A percentile compares a stretch with the other conserved stretches of the same genome.
phyloP scores from a whole-genome alignment of 2,888 invertebrate species.

The Penaeus monodon region DNA sequence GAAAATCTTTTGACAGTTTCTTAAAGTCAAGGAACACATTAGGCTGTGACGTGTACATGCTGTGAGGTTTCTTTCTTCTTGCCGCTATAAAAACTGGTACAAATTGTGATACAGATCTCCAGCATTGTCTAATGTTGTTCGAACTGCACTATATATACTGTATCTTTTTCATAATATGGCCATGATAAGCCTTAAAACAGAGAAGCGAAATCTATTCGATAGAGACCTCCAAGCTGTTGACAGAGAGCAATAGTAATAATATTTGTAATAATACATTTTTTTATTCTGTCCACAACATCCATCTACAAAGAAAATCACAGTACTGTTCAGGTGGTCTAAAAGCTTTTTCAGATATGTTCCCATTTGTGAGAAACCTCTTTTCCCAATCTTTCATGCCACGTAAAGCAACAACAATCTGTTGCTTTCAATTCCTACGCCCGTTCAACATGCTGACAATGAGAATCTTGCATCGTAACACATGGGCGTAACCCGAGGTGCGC shows the following conservation, averaged over 20 bases:
- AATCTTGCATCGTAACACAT: background rate
- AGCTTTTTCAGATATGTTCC: background rate
- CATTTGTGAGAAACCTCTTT: background rate
- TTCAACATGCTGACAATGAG: background rate
- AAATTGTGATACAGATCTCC: conserved; percentile 29
- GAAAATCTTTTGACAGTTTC: conserved; percentile 17
- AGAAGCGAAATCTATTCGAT: conserved; percentile 17
- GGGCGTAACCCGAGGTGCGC: background rate
- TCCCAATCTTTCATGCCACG: conserved; percentile 14
- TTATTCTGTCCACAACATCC: conserved; percentile 22
- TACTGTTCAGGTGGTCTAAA: background rate
- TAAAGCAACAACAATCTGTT: conserved; percentile 18
- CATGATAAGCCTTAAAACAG: conserved; percentile 24
- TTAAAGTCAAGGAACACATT: conserved; percentile 22
- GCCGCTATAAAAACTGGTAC: conserved; percentile 3
- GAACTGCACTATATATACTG: conserved; percentile 12
- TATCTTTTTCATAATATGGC: conserved; percentile 6
- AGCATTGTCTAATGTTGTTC: conserved; percentile 24
- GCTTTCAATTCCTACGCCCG: conserved; percentile 19
- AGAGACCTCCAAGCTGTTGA: conserved; percentile 11
- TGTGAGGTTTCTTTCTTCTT: conserved; percentile 8
- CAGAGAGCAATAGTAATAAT: background rate
- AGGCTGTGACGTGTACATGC: background rate
- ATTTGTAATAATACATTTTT: background rate
- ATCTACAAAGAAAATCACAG: conserved; percentile 22